phyloP scores from a whole-genome alignment of 92 coral and sea anemone genomes.

The Hydrozoanthus gracilis region DNA sequence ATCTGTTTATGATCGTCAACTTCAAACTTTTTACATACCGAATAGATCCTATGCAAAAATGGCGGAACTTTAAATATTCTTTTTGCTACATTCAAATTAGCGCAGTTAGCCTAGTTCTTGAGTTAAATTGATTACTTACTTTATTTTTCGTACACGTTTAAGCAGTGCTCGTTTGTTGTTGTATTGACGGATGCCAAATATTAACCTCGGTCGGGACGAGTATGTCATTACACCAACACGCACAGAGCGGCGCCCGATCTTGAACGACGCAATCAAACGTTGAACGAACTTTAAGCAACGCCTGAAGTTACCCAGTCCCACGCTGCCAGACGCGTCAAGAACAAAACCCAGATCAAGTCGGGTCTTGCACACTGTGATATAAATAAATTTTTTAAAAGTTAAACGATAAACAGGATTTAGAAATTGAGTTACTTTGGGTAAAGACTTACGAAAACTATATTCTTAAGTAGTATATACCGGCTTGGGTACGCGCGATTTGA shows the following conservation, averaged over 20 bases:
- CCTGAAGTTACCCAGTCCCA: conserved; percentile 7
- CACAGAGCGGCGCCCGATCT: conserved; percentile 26
- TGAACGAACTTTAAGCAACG: conserved; percentile 23
- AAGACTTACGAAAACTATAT: too few species aligned
- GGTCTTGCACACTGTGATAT: conserved; percentile 26
- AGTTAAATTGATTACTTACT: background rate
- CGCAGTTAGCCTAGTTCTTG: background rate
- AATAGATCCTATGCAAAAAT: too few species aligned
- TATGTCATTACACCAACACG: conserved; percentile 37
- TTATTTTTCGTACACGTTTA: conserved; percentile 17
- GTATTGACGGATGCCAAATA: conserved; percentile 14
- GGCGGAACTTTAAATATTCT: too few species aligned
- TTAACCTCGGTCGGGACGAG: background rate
- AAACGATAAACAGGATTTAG: too few species aligned
- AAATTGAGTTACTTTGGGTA: too few species aligned
- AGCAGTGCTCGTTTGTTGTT: background rate
- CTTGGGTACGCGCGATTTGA: too few species aligned
- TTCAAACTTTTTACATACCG: too few species aligned
- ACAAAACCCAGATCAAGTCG: conserved; percentile 34
- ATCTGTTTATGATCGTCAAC: too few species aligned
- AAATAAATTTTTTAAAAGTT: background rate
- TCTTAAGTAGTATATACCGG: too few species aligned
- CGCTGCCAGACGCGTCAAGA: conserved; percentile 28
- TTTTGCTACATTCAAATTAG: too few species aligned
- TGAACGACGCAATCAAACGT: conserved; percentile 21